Evolutionary conservation across 2,113 vertebrate species (phyloP).

Genomic region (Oplegnathus fasciatus): DNA sequence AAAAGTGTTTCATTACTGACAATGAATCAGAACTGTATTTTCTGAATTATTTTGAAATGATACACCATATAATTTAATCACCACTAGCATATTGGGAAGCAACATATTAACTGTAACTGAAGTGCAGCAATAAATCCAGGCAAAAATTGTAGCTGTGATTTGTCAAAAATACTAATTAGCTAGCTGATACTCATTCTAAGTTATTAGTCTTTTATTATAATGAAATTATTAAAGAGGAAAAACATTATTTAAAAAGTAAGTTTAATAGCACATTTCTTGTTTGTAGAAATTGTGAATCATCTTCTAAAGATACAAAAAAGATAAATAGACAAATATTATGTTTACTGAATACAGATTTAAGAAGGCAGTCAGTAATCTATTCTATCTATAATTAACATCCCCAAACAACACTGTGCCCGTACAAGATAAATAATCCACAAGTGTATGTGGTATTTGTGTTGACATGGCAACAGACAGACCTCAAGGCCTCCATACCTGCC

Average conservation of each 20-base stretch:
- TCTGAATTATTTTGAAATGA: slow-evolving; percentile 15
- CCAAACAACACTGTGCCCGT: neutral
- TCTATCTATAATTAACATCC: neutral
- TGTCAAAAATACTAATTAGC: neutral
- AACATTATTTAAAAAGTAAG: neutral
- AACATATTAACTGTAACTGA: slow-evolving; percentile 21
- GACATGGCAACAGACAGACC: neutral
- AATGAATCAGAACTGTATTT: slow-evolving; percentile 13
- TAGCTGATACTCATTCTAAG: neutral
- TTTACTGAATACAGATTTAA: neutral
- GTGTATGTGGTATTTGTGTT: neutral
- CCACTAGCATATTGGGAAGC: slow-evolving; percentile 5
- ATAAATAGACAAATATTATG: neutral
- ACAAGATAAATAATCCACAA: slow-evolving; percentile 1
- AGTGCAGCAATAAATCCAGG: neutral
- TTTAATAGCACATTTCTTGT: neutral
- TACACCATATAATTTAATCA: slow-evolving; percentile 8
- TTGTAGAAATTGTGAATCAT: neutral
- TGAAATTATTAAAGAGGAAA: neutral
- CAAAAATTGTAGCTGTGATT: neutral
- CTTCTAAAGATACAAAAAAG: neutral
- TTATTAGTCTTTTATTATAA: neutral
- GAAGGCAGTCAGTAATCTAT: neutral
- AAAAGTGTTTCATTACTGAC: slow-evolving; percentile 39
- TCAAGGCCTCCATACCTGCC: slow-evolving; percentile 15